Conservation (phyloP, 2,113 vertebrate species). For the Hiodon alosoides region DNA sequence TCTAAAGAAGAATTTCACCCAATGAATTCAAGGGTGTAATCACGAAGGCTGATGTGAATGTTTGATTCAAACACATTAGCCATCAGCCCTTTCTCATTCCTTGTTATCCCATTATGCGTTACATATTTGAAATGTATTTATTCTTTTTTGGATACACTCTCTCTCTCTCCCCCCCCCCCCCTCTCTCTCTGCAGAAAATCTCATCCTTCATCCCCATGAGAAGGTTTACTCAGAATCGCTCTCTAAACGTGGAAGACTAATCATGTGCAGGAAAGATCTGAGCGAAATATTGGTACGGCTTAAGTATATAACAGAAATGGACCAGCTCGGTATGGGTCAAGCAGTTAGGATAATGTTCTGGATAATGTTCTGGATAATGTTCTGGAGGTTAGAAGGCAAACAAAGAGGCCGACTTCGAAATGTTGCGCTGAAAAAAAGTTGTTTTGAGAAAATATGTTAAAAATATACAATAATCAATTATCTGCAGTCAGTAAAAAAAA, state of each 20-base stretch:
- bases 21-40: too few species aligned
- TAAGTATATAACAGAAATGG: not conserved
- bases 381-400: not conserved
- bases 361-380: not conserved
- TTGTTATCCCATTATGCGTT: conserved; percentile 1
- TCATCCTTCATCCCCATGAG: conserved; percentile 79
- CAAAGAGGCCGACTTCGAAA: not conserved
- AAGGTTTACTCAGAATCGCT: conserved; percentile 73
- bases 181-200: conserved; percentile 68
- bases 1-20: too few species aligned
- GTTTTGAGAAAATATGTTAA: not conserved
- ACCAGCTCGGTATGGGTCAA: not conserved
- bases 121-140: not conserved
- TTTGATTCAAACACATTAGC: too few species aligned
- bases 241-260: conserved; percentile 73
- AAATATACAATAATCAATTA: too few species aligned
- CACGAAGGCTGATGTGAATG: too few species aligned
- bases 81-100: too few species aligned
- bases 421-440: not conserved
- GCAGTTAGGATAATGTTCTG: too few species aligned
- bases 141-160: not conserved
- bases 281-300: conserved; percentile 77
- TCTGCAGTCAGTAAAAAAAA: too few species aligned
- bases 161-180: conserved; percentile 28
- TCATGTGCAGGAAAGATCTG: conserved; percentile 80